phyloP scores from a whole-genome alignment of 2,888 invertebrate genomes.

The Leptopilina syphax region DNA sequence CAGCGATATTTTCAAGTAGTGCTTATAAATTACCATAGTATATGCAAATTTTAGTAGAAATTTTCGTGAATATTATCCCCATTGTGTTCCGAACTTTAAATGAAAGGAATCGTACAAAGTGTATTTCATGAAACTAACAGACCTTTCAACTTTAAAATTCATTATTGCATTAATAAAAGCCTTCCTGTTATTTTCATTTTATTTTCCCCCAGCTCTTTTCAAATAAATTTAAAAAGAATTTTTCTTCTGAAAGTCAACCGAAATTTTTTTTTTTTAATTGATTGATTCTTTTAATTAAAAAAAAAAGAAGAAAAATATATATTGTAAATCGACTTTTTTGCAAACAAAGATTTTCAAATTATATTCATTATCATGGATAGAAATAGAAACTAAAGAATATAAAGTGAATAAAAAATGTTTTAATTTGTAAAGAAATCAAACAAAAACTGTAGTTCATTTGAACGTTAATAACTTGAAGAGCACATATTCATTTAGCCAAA shows the following conservation, averaged over 20 bases:
- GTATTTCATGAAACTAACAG: not conserved
- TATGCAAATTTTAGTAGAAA: not conserved
- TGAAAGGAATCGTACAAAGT: not conserved
- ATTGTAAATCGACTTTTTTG: too few relatives aligned
- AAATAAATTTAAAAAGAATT: too few relatives aligned
- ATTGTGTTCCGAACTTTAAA: not conserved
- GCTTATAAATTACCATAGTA: not conserved
- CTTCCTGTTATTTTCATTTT: too few relatives aligned
- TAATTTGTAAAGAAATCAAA: not conserved
- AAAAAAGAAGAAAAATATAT: too few relatives aligned
- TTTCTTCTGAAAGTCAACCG: too few relatives aligned
- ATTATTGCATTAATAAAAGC: not conserved
- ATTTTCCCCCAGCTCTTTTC: too few relatives aligned
- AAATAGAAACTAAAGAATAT: too few relatives aligned
- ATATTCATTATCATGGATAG: too few relatives aligned
- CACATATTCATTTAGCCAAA: conserved; percentile 15
- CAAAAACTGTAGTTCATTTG: not conserved
- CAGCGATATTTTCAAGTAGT: not conserved
- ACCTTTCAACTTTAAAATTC: not conserved
- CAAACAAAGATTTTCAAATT: too few relatives aligned
- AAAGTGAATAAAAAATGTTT: not conserved
- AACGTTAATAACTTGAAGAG: conserved; percentile 4
- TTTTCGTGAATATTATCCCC: not conserved
- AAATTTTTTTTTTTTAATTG: too few relatives aligned
- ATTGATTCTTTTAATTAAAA: too few relatives aligned